Conservation (phyloP, 2,113 vertebrate species). For the Rhynchopsitta pachyrhyncha region DNA sequence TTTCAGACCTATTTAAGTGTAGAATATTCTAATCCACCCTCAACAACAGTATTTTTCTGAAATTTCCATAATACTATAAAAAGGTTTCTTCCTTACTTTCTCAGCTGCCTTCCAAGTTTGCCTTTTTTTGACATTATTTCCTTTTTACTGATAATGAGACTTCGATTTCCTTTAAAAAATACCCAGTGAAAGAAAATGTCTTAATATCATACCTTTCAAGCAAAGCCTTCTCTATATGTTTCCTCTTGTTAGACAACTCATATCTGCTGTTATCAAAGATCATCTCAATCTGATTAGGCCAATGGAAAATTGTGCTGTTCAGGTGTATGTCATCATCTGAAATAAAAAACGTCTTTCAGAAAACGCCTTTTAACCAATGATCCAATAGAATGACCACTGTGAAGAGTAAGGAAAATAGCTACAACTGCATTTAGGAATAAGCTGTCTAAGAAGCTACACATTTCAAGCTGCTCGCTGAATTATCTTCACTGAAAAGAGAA, state of each 20-base stretch:
- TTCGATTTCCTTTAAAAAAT: not conserved
- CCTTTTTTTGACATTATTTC: not conserved
- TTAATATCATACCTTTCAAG: slow-evolving; percentile 75
- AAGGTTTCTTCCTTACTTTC: not conserved
- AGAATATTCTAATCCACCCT: not conserved
- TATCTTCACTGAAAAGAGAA: not conserved
- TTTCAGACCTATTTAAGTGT: not conserved
- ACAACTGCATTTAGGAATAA: not conserved
- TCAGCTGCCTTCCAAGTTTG: not conserved
- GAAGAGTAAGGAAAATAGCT: not conserved
- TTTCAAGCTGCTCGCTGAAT: not conserved
- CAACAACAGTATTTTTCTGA: not conserved
- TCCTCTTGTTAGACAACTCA: slow-evolving; percentile 57
- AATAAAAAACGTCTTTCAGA: not conserved
- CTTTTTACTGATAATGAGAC: not conserved
- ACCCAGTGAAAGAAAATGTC: not conserved
- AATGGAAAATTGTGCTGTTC: slow-evolving; percentile 83
- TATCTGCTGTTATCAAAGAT: slow-evolving; percentile 76
- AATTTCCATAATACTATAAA: not conserved
- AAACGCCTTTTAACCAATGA: not conserved
- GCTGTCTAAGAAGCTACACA: not conserved
- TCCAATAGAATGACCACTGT: not conserved
- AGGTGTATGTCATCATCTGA: slow-evolving; percentile 85
- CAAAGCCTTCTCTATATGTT: slow-evolving; percentile 72
- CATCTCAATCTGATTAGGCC: slow-evolving; percentile 80